Conservation (phyloP, 2,888 invertebrate genomes). For the Colostygia pectinataria region DNA sequence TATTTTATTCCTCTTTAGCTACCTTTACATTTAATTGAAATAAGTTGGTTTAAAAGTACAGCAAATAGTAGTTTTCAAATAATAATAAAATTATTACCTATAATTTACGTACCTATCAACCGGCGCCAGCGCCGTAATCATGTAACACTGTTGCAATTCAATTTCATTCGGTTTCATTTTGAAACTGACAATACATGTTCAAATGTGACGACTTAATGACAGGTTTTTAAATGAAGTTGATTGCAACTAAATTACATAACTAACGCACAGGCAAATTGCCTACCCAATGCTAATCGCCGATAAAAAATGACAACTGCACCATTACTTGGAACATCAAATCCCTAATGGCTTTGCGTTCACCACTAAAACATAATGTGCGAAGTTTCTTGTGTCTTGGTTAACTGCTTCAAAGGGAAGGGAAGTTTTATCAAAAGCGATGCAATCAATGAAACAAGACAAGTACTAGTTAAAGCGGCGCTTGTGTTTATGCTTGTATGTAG, state of each 20-base stretch:
- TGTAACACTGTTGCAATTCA: too few species aligned
- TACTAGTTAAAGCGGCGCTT: slow-evolving; percentile 35
- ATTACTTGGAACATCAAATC: slow-evolving; percentile 4
- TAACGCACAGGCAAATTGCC: too few species aligned
- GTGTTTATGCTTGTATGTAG: slow-evolving; percentile 15
- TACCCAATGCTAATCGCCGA: not conserved
- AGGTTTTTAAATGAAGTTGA: too few species aligned
- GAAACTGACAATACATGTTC: too few species aligned
- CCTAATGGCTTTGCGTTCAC: not conserved
- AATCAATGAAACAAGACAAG: slow-evolving; percentile 31
- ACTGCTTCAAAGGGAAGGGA: slow-evolving; percentile 10
- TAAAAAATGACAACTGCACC: not conserved
- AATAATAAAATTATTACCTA: not conserved
- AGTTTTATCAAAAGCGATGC: slow-evolving; percentile 33
- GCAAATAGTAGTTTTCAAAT: too few species aligned
- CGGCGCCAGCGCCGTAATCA: too few species aligned
- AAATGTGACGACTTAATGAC: too few species aligned
- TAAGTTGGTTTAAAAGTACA: too few species aligned
- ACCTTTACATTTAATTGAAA: too few species aligned
- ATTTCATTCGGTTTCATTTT: too few species aligned
- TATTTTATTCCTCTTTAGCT: too few species aligned
- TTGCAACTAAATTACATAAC: too few species aligned
- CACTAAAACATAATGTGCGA: slow-evolving; percentile 4
- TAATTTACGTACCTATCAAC: not conserved
- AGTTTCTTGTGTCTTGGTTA: slow-evolving; percentile 7